Evolutionary conservation across 35 echinoderm and acorn worm species (phyloP).

Genomic region (Apostichopus japonicus): DNA sequence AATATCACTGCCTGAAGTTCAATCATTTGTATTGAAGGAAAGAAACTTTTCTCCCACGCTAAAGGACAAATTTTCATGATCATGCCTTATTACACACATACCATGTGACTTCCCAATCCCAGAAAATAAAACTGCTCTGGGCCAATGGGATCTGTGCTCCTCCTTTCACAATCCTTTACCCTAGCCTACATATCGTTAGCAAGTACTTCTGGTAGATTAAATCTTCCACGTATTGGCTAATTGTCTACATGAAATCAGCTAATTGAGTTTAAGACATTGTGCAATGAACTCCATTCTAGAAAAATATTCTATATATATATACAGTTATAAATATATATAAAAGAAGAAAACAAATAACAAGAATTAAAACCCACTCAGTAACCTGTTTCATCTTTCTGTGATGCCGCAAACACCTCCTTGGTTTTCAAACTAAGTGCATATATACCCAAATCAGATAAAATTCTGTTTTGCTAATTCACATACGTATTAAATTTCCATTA

Average conservation of each 20-base stretch:
- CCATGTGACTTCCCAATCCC: too few species aligned
- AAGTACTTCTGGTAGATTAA: too few species aligned
- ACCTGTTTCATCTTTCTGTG: not conserved
- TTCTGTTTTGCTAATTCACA: not conserved
- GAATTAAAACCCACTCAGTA: not conserved
- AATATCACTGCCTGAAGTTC: too few species aligned
- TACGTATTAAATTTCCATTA: not conserved
- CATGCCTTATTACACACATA: too few species aligned
- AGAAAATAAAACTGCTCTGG: too few species aligned
- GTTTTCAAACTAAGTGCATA: not conserved
- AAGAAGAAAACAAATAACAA: not conserved
- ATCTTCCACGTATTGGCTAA: not conserved
- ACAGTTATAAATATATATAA: not conserved
- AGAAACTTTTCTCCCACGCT: too few species aligned
- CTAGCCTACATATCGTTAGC: too few species aligned
- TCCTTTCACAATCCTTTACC: too few species aligned
- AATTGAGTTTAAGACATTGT: not conserved
- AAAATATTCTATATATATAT: not conserved
- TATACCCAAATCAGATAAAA: not conserved
- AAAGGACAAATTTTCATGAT: too few species aligned
- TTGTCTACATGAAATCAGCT: not conserved
- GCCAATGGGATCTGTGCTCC: too few species aligned
- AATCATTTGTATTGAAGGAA: too few species aligned
- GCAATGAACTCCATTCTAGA: not conserved
- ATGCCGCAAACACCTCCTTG: not conserved